phyloP scores from a whole-genome alignment of 2,113 vertebrate species.

The Hippocampus abdominalis region DNA sequence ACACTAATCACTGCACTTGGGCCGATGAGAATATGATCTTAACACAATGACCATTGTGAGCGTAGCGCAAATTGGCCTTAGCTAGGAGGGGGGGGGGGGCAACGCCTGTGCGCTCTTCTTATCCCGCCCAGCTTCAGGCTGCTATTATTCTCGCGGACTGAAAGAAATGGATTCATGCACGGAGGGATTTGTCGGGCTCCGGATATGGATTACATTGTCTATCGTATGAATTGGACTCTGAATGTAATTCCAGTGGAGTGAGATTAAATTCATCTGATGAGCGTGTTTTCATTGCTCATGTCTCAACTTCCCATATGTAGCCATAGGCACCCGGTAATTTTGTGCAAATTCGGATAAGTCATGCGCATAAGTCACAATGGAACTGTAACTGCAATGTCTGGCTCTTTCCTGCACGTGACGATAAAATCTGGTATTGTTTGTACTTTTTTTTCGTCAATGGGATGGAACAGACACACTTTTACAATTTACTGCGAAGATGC shows the following conservation, averaged over 20 bases:
- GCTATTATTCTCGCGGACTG: constrained; percentile 62
- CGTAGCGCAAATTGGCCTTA: constrained; percentile 47
- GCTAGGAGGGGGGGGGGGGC: constrained; percentile 40
- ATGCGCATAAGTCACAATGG: not conserved
- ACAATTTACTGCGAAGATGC: not conserved
- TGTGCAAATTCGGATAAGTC: not conserved
- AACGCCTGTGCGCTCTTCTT: constrained; percentile 47
- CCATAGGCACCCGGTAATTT: not conserved
- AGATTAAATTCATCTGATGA: constrained; percentile 53
- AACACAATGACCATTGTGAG: constrained; percentile 56
- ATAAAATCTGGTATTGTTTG: not conserved
- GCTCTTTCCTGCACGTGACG: not conserved
- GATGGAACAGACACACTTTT: not conserved
- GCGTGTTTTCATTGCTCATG: constrained; percentile 26
- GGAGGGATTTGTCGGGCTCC: constrained; percentile 51
- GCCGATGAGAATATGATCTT: constrained; percentile 33
- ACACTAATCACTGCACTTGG: constrained; percentile 31
- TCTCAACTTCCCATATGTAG: not conserved
- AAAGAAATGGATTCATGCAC: constrained; percentile 55
- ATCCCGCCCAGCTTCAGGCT: constrained; percentile 46
- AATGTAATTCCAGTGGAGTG: constrained; percentile 45
- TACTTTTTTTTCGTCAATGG: too few relatives aligned
- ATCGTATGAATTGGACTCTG: constrained; percentile 45
- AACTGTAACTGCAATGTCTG: not conserved
- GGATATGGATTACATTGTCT: constrained; percentile 62